Evolutionary conservation across 2,888 invertebrate species (phyloP).

Genomic region (Thysanoteuthis rhombus): DNA sequence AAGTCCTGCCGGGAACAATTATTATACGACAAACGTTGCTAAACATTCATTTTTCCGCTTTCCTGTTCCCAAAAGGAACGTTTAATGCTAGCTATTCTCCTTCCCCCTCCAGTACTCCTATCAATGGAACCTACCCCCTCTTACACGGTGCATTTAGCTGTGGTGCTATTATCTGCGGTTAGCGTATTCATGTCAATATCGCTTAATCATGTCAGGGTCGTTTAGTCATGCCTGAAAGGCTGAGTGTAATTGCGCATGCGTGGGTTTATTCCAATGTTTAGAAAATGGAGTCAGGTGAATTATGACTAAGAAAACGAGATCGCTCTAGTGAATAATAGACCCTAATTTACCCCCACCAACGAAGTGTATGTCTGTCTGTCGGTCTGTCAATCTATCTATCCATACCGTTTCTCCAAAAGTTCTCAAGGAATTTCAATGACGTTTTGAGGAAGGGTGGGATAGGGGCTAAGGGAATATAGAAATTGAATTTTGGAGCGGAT

Average conservation of each 20-base stretch:
- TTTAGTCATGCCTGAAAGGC: neutral
- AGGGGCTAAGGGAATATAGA: no score
- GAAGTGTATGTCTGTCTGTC: no score
- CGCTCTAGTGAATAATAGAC: neutral
- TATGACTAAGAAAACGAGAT: neutral
- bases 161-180: neutral
- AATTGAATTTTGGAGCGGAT: no score
- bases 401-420: no score
- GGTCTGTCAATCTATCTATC: no score
- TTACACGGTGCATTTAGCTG: neutral
- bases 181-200: neutral
- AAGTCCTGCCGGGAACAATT: neutral
- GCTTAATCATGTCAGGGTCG: conserved; percentile 12
- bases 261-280: neutral
- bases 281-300: neutral
- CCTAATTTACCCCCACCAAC: no score
- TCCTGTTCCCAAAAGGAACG: neutral
- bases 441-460: no score
- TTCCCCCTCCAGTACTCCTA: neutral
- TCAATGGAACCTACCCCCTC: neutral
- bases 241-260: neutral
- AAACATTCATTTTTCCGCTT: neutral
- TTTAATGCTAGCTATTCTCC: no score
- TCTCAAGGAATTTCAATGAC: no score
- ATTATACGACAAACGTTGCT: neutral